Evolutionary conservation across 2,888 invertebrate genomes (phyloP).

Genomic region (Pristionchus arcanus): DNA sequence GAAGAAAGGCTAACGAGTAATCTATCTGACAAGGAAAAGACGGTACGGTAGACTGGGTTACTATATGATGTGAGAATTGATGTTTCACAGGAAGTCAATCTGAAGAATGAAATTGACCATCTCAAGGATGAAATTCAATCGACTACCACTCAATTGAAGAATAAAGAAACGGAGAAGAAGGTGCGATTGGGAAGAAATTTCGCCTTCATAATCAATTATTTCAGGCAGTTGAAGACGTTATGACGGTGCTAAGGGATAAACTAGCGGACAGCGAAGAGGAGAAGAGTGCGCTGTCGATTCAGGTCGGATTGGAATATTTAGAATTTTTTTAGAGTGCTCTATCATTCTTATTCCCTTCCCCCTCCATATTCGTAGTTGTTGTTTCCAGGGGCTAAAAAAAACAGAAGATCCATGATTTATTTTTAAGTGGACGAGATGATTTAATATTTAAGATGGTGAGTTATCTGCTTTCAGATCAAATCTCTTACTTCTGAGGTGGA

Average conservation of each 20-base stretch:
- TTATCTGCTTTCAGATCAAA: background rate
- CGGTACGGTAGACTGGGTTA: background rate
- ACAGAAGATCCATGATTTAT: no score
- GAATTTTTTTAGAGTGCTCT: no score
- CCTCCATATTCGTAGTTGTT: no score
- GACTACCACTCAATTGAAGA: background rate
- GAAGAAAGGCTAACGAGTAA: background rate
- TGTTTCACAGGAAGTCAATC: background rate
- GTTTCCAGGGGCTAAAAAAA: no score
- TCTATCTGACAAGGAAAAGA: slow-evolving; percentile 22
- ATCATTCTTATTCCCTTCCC: no score
- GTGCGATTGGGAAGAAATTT: background rate
- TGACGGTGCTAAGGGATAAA: background rate
- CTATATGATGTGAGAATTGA: background rate
- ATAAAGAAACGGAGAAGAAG: slow-evolving; percentile 12
- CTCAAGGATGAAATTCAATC: background rate
- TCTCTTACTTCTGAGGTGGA: background rate
- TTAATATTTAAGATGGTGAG: no score
- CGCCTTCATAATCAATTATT: background rate
- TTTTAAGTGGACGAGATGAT: no score
- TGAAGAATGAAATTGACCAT: background rate
- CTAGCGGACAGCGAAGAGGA: no score
- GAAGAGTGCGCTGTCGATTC: no score
- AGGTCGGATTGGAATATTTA: no score
- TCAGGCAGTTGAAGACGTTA: background rate